Percentiles rank a stretch among this genome's conserved stretches.
phyloP scores from a whole-genome alignment of 2,888 invertebrate species.

The Gisinianus flammeolus region DNA sequence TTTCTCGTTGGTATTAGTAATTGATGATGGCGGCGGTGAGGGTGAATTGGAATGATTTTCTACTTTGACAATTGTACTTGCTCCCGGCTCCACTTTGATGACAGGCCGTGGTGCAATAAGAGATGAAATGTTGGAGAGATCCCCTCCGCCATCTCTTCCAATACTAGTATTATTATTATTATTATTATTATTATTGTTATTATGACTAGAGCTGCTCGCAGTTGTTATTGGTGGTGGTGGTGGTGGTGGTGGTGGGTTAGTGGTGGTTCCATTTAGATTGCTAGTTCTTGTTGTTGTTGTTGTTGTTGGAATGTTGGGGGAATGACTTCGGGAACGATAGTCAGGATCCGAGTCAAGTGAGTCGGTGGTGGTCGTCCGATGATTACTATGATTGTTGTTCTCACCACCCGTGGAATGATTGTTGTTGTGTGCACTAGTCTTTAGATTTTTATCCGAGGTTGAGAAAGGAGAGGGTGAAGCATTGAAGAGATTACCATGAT shows the following conservation, averaged over 20 bases:
- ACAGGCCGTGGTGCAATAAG: slow-evolving; percentile 13
- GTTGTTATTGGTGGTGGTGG: too few species aligned
- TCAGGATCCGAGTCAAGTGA: slow-evolving; percentile 9
- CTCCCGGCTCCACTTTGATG: slow-evolving; percentile 9
- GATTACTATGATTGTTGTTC: slow-evolving; percentile 12
- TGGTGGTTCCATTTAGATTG: not conserved
- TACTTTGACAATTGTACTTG: not conserved
- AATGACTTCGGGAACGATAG: not conserved
- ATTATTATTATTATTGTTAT: not conserved
- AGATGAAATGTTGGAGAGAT: slow-evolving; percentile 14
- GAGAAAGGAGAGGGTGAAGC: not conserved
- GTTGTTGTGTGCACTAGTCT: slow-evolving; percentile 1
- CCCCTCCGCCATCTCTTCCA: not conserved
- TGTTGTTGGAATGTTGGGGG: not conserved
- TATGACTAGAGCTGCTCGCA: not conserved
- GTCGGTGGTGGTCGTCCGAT: not conserved
- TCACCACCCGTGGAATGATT: slow-evolving; percentile 5
- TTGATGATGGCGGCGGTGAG: slow-evolving; percentile 6
- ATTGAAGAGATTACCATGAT: not conserved
- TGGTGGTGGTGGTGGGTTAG: not conserved
- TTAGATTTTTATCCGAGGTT: not conserved
- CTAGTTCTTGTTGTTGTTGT: too few species aligned
- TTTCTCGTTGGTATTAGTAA: not conserved
- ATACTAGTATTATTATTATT: slow-evolving; percentile 6
- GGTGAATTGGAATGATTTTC: slow-evolving; percentile 23